Evolutionary conservation across 2,113 vertebrate genomes (phyloP).

Genomic region (Castor canadensis): DNA sequence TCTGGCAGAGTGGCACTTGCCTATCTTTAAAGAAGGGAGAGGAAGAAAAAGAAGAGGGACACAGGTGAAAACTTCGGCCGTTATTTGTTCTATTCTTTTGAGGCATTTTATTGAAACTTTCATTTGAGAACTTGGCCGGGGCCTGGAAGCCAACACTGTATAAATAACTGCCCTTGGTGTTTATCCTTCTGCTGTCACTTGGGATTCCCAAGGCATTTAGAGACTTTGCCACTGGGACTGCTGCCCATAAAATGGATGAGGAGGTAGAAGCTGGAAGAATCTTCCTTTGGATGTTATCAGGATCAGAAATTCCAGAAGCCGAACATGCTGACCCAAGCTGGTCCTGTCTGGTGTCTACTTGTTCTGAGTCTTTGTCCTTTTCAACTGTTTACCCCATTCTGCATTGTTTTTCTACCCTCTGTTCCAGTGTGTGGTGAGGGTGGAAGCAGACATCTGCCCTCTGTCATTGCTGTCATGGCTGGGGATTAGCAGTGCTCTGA

Average conservation of each 20-base stretch:
- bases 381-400: neutral
- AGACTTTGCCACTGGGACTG: constrained; percentile 31
- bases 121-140: constrained; percentile 24
- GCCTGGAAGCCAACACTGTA: neutral
- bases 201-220: constrained; percentile 12
- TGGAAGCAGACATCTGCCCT: neutral
- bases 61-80: neutral
- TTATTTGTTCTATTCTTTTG: neutral
- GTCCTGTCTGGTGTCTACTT: neutral
- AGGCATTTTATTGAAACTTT: neutral
- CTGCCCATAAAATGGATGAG: neutral
- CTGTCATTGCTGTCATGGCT: neutral
- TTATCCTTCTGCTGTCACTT: neutral
- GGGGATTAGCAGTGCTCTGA: neutral
- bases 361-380: neutral
- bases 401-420: neutral
- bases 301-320: neutral
- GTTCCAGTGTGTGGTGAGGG: neutral
- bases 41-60: neutral
- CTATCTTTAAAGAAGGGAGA: neutral
- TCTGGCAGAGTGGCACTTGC: neutral
- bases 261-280: neutral
- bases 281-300: neutral
- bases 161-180: constrained; percentile 39
- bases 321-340: neutral